phyloP scores from a whole-genome alignment of 2,797 vertebrate species.

The Adrianichthys oophorus region DNA sequence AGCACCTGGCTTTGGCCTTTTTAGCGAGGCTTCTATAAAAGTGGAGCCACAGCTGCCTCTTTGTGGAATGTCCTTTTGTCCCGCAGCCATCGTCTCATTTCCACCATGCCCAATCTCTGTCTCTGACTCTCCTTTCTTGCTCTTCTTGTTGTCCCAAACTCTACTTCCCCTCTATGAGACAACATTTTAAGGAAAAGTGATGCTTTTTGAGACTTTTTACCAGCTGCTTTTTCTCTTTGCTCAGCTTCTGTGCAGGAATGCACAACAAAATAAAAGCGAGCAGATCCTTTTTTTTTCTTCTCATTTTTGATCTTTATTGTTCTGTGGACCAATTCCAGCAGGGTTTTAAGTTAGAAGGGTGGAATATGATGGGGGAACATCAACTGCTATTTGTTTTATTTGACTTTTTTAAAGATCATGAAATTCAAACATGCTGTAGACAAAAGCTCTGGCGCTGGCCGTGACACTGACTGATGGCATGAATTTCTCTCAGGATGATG shows the following conservation, averaged over 20 bases:
- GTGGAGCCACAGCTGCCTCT: constrained; percentile 77
- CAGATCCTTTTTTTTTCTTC: constrained; percentile 47
- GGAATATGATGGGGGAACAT: constrained; percentile 41
- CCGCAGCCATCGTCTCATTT: constrained; percentile 21
- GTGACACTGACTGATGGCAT: constrained; percentile 82
- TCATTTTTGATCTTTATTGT: constrained; percentile 52
- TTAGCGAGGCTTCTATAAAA: constrained; percentile 59
- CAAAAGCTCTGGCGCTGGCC: constrained; percentile 37
- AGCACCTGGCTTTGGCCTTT: constrained; percentile 61
- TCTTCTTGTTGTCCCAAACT: constrained; percentile 32
- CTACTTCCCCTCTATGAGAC: constrained; percentile 24
- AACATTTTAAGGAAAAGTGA: constrained; percentile 57
- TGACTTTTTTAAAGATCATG: constrained; percentile 69
- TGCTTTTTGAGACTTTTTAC: constrained; percentile 59
- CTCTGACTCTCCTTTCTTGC: constrained; percentile 17
- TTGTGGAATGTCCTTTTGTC: constrained; percentile 71
- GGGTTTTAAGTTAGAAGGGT: constrained; percentile 45
- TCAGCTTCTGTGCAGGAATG: constrained; percentile 67
- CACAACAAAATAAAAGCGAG: constrained; percentile 61
- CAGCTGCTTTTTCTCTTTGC: constrained; percentile 56
- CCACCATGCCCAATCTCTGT: constrained; percentile 9
- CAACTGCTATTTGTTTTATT: constrained; percentile 59
- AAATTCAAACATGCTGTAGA: constrained; percentile 63
- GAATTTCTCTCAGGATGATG: constrained; percentile 83
- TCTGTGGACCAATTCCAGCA: constrained; percentile 79